These are phyloP conservation scores for Clusia tigrina DNA, from an alignment of 2,888 invertebrate species.

Conservation along the genomic window DNA sequence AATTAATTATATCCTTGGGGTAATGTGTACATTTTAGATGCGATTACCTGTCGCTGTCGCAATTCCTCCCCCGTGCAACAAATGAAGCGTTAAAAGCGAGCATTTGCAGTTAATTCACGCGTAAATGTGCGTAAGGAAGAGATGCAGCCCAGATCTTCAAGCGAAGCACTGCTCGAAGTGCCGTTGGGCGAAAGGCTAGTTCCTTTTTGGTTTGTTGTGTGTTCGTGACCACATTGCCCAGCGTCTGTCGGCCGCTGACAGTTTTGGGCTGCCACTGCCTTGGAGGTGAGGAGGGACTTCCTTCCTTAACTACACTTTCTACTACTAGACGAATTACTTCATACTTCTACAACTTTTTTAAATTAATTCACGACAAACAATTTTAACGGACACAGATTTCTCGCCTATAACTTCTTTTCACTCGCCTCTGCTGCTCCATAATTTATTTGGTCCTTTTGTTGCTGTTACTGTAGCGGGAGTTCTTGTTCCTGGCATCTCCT, in stretches of 20 bases:
- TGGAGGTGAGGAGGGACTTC: background rate
- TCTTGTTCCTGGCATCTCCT: slow-evolving; percentile 27
- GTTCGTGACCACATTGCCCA: background rate
- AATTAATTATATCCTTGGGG: slow-evolving; percentile 63
- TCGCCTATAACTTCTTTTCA: slow-evolving; percentile 17
- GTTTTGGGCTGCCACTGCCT: background rate
- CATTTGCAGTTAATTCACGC: slow-evolving; percentile 11
- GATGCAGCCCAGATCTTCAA: background rate
- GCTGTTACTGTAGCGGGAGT: slow-evolving; percentile 21
- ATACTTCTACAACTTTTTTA: slow-evolving; percentile 15
- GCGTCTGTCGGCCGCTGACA: background rate
- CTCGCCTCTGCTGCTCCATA: background rate
- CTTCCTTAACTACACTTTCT: background rate
- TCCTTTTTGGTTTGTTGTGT: too few relatives aligned
- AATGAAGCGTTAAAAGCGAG: slow-evolving; percentile 51
- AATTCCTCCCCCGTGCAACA: slow-evolving; percentile 27
- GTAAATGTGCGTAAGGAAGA: slow-evolving; percentile 1
- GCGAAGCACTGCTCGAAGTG: background rate
- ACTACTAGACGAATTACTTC: background rate
- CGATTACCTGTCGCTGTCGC: slow-evolving; percentile 26
- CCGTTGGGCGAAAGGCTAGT: background rate
- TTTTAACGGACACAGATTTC: slow-evolving; percentile 49
- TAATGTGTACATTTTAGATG: slow-evolving; percentile 43
- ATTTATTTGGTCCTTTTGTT: slow-evolving; percentile 1
- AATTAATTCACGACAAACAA: slow-evolving; percentile 54